Evolutionary conservation across 2,113 vertebrate species (phyloP).

Genomic region (Variabilichromis moorii): DNA sequence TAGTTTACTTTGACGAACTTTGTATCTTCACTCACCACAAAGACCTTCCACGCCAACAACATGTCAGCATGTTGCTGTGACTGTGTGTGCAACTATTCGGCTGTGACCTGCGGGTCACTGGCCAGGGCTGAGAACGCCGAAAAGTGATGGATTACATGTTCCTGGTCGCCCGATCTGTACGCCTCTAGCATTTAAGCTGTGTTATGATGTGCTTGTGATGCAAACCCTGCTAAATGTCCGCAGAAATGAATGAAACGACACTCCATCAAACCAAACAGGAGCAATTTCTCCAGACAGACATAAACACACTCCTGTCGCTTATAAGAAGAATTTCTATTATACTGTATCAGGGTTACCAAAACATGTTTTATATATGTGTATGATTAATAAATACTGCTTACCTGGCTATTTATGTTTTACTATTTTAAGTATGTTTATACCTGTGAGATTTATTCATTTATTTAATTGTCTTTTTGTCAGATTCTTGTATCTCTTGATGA

Average conservation of each 20-base stretch:
- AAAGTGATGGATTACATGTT: background rate
- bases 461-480: background rate
- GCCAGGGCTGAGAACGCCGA: background rate
- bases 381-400: background rate
- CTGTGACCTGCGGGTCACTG: background rate
- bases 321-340: background rate
- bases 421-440: background rate
- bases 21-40: background rate
- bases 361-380: background rate
- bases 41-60: background rate
- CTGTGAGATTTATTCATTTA: background rate
- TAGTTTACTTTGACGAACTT: background rate
- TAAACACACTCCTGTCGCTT: background rate
- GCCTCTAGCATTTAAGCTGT: background rate
- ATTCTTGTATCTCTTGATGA: background rate
- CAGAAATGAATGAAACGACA: background rate
- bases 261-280: background rate
- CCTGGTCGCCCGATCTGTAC: rapidly evolving
- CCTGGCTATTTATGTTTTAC: background rate
- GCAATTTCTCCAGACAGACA: background rate
- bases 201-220: background rate
- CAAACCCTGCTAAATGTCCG: background rate
- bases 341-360: background rate
- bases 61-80: background rate
- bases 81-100: background rate